phyloP scores from a whole-genome alignment of 2,888 invertebrate species.

The Mesoligia furuncula region DNA sequence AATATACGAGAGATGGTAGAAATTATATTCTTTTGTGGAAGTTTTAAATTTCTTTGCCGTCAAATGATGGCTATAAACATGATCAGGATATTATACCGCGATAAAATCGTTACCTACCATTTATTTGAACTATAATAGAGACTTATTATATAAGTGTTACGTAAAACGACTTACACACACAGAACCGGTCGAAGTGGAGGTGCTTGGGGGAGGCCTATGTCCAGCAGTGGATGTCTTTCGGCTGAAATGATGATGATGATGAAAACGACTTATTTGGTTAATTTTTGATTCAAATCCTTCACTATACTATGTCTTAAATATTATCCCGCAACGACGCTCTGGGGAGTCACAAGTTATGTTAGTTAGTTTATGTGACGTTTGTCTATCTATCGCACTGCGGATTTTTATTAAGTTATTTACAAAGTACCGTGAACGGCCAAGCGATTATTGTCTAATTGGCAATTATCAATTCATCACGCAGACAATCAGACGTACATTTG shows the following conservation, averaged over 20 bases:
- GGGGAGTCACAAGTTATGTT: slow-evolving; percentile 14
- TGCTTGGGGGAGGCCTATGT: too few relatives aligned
- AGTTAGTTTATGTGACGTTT: slow-evolving; percentile 14
- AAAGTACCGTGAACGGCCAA: background rate
- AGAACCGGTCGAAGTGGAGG: too few relatives aligned
- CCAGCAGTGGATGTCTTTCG: too few relatives aligned
- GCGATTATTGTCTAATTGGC: background rate
- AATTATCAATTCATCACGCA: slow-evolving; percentile 7
- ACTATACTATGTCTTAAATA: slow-evolving; percentile 10
- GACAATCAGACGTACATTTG: background rate
- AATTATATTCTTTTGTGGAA: slow-evolving; percentile 3
- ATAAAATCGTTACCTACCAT: background rate
- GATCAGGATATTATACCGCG: background rate
- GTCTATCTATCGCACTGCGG: background rate
- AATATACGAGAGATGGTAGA: slow-evolving; percentile 1
- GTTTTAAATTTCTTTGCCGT: background rate
- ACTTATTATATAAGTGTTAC: background rate
- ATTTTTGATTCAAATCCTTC: slow-evolving; percentile 1
- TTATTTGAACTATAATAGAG: slow-evolving; percentile 1
- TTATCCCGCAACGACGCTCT: background rate
- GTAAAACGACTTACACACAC: background rate
- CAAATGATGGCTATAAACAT: slow-evolving; percentile 1
- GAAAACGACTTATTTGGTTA: background rate
- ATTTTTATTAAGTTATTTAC: slow-evolving; percentile 16
- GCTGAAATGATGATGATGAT: too few relatives aligned